Percentiles rank a stretch among this genome's conserved stretches.
These are phyloP conservation scores for Drosophila colorata DNA, from an alignment of 2,888 invertebrate species.

Conservation along the genomic window DNA sequence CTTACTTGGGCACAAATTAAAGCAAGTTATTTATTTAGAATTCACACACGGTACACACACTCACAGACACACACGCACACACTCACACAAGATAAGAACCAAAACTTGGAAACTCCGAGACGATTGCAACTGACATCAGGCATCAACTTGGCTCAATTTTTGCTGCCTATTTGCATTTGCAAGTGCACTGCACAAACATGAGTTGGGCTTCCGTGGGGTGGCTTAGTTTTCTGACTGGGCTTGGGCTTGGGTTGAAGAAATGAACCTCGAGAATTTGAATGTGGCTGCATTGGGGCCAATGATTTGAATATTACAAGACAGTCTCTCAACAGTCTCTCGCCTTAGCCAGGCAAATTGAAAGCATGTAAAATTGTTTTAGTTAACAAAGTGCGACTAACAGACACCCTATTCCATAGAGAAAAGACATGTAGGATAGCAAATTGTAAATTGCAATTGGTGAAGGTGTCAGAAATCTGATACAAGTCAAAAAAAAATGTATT, in stretches of 20 bases:
- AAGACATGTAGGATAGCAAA: too few species aligned
- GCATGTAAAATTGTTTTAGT: too few species aligned
- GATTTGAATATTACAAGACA: conserved; percentile 49
- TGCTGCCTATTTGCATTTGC: conserved; percentile 48
- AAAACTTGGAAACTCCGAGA: conserved; percentile 18
- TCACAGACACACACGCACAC: neutral
- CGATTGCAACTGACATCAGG: conserved; percentile 48
- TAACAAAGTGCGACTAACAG: neutral
- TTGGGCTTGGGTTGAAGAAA: neutral
- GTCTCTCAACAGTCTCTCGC: conserved; percentile 31
- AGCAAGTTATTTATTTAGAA: conserved; percentile 48
- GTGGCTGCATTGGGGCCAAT: conserved; percentile 19
- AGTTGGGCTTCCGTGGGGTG: neutral
- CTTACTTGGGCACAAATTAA: conserved; percentile 39
- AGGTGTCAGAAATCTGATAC: too few species aligned
- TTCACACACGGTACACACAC: neutral
- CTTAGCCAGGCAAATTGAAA: conserved; percentile 6
- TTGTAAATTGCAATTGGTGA: too few species aligned
- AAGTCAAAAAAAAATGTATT: too few species aligned
- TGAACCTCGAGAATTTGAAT: conserved; percentile 6
- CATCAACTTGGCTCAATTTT: conserved; percentile 39
- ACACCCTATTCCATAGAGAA: conserved; percentile 5
- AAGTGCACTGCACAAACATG: conserved; percentile 12
- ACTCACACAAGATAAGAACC: conserved; percentile 15
- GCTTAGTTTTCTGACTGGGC: neutral